These are phyloP conservation scores for Forbesichthys papilliferus DNA, from an alignment of 2,113 vertebrate species.

Conservation along the genomic window DNA sequence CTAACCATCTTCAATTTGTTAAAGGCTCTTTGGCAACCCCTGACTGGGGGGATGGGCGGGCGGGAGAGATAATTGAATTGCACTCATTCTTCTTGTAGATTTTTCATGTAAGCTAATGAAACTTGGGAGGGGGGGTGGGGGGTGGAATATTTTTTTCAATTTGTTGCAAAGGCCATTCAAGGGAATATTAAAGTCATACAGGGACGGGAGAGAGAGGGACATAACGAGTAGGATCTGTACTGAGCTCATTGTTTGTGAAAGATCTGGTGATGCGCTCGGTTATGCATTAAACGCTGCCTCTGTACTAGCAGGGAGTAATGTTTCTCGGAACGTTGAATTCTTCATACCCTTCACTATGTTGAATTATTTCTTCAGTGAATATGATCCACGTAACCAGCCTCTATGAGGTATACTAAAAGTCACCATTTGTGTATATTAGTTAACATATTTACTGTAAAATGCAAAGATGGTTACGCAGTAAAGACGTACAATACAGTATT, in stretches of 20 bases:
- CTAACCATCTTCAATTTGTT: slow-evolving; percentile 60
- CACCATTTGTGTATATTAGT: no score
- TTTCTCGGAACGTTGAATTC: slow-evolving; percentile 11
- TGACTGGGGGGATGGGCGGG: slow-evolving; percentile 20
- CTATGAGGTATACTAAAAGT: not conserved
- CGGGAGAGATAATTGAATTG: slow-evolving; percentile 63
- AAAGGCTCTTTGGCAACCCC: slow-evolving; percentile 51
- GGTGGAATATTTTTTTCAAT: slow-evolving; percentile 31
- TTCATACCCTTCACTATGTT: not conserved
- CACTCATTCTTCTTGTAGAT: slow-evolving; percentile 61
- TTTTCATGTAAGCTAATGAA: slow-evolving; percentile 57
- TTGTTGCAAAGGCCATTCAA: slow-evolving; percentile 49
- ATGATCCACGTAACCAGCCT: not conserved
- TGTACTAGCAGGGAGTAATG: not conserved
- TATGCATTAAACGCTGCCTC: slow-evolving; percentile 11
- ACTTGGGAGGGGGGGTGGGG: slow-evolving; percentile 24
- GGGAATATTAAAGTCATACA: slow-evolving; percentile 42
- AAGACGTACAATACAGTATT: no score
- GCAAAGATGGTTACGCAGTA: no score
- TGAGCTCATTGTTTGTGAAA: slow-evolving; percentile 44
- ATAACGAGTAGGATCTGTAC: slow-evolving; percentile 4
- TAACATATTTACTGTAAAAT: no score
- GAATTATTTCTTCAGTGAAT: not conserved
- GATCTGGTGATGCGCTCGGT: slow-evolving; percentile 2
- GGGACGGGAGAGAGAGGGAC: slow-evolving; percentile 9